phyloP scores from a whole-genome alignment of 2,888 invertebrate genomes.

The Seira sanloemensis region DNA sequence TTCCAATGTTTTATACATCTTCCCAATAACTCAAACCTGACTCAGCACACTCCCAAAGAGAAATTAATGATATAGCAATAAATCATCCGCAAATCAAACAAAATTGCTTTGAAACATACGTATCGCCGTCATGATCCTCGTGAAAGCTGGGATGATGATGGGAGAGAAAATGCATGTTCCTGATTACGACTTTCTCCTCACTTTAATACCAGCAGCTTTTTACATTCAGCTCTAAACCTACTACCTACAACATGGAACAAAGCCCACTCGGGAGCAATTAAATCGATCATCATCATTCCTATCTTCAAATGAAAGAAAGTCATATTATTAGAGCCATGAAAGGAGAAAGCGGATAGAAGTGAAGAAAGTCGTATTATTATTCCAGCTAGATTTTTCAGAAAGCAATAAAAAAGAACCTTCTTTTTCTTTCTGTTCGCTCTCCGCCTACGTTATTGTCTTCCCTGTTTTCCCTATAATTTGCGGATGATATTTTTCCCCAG shows the following conservation, averaged over 20 bases:
- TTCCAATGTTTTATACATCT: neutral
- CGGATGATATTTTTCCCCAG: neutral
- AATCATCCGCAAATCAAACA: slow-evolving; percentile 54
- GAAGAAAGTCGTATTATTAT: slow-evolving; percentile 31
- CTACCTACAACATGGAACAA: neutral
- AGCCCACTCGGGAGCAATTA: slow-evolving; percentile 60
- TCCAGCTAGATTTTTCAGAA: slow-evolving; percentile 48
- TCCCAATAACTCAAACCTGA: neutral
- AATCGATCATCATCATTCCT: slow-evolving; percentile 55
- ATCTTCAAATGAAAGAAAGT: slow-evolving; percentile 39
- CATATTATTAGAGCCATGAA: slow-evolving; percentile 27
- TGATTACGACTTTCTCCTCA: neutral
- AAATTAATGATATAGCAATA: slow-evolving; percentile 56
- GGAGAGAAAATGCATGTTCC: neutral
- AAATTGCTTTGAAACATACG: slow-evolving; percentile 14
- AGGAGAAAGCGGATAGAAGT: neutral
- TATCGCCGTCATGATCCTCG: neutral
- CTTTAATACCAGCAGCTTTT: slow-evolving; percentile 16
- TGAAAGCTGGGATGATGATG: neutral
- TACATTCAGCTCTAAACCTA: neutral
- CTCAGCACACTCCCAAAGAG: neutral
- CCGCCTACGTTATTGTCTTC: slow-evolving; percentile 12
- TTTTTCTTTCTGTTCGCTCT: slow-evolving; percentile 24
- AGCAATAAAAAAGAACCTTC: slow-evolving; percentile 49
- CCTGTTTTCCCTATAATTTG: slow-evolving; percentile 30